Base-by-base conservation (phyloP, 2,113 vertebrate species). In the Phycodurus eques region DNA sequence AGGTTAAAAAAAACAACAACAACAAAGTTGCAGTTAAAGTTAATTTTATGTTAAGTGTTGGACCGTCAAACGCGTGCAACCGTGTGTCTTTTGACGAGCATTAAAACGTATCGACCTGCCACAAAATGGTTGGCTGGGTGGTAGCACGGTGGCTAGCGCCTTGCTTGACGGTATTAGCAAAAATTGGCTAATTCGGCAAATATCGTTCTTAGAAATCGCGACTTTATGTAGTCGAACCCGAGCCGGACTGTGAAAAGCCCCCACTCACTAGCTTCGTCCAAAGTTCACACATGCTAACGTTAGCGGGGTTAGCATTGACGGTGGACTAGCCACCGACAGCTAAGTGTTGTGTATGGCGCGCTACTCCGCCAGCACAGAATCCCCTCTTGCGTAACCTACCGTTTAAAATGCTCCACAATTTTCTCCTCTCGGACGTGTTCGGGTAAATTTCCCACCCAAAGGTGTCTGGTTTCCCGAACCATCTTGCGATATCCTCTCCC, bases 381-480 rank as follows among this genome's bases (percentile, higher is more conserved):
- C 43, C 68, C 74, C 62, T 88, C 85, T 89, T 86, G 85, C 88
- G 78, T 84, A 92, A 94, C 96, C 92, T 93, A 99, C 96, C 97
- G 93, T 94, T 98, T 99, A 92, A 99, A 99, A 94, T 99, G 96
- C 85, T 99, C 97, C 91, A 99, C 96, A 83, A 99, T 99, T 85
- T 99, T 99, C 90, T 99, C 97, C 83, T 99, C 97, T 86, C 97
- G 95, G 81, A 99, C 97, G 81, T 97, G 98, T 94, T 99, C 97
- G 92, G 97, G 97, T 92, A 99, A 94, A 93, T 98, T 99, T 90
- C 97, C 97, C 94, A 99, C 97, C 97, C 97, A 99, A 78, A 98
- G 96, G 92, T 99, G 97, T 93, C 97, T 96, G 94, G 97, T 98
- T 94, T 99, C 97, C 94, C 97, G 96, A 91, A 98, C 96, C 97